Percentiles rank a stretch among this genome's conserved stretches.
Conservation (phyloP, 1,140 invertebrate genomes). For the Delia radicum region DNA sequence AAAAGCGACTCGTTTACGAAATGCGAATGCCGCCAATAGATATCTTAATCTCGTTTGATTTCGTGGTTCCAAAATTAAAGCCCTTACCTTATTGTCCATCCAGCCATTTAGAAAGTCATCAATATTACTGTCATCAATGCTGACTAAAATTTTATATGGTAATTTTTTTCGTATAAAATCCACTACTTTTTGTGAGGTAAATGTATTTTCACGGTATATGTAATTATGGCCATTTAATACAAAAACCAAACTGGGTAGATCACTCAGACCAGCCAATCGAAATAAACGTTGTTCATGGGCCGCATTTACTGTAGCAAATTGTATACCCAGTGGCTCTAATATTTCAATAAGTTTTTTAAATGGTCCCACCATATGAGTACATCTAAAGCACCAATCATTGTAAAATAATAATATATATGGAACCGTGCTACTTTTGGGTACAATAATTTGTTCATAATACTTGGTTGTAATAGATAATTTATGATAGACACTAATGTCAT, state of each 20-base stretch:
- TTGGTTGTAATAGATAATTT: conserved; percentile 83
- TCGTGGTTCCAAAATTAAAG: conserved; percentile 81
- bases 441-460: conserved; percentile 81
- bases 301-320: conserved; percentile 76
- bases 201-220: conserved; percentile 75
- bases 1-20: conserved; percentile 82
- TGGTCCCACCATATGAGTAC: conserved; percentile 78
- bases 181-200: conserved; percentile 72
- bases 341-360: conserved; percentile 82
- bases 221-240: conserved; percentile 78
- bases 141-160: conserved; percentile 74
- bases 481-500: conserved; percentile 81
- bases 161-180: conserved; percentile 82
- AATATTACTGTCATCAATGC: conserved; percentile 71
- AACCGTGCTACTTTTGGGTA: conserved; percentile 77
- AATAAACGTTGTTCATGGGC: conserved; percentile 75
- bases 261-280: conserved; percentile 73
- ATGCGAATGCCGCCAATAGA: conserved; percentile 84
- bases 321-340: conserved; percentile 67
- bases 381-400: conserved; percentile 91
- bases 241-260: conserved; percentile 79
- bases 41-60: conserved; percentile 78
- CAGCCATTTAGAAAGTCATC: conserved; percentile 83
- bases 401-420: conserved; percentile 87
- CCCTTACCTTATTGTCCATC: conserved; percentile 87